A percentile compares a stretch with the other conserved stretches of the same genome.
phyloP scores from a whole-genome alignment of 2,888 invertebrate genomes.

The Rhabditophanes sp. region DNA sequence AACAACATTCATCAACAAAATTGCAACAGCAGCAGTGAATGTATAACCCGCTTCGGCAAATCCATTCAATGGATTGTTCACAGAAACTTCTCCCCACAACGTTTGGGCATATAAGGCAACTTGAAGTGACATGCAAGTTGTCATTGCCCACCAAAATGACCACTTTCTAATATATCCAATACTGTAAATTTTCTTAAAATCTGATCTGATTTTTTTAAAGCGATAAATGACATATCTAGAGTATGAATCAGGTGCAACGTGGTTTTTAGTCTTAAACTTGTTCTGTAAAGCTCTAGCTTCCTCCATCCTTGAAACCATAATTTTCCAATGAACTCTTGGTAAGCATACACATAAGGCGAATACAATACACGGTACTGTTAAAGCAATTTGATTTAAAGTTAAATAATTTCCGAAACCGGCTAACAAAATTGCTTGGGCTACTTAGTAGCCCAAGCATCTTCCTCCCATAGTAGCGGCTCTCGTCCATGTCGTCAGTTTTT shows the following conservation, averaged over 20 bases:
- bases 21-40: conserved; percentile 16
- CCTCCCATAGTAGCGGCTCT: conserved; percentile 22
- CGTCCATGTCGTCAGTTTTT: conserved; percentile 15
- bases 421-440: conserved; percentile 13
- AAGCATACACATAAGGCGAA: conserved; percentile 14
- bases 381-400: conserved; percentile 18
- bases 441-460: conserved; percentile 13
- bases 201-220: conserved; percentile 13
- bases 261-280: conserved; percentile 6
- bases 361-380: conserved; percentile 16
- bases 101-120: conserved; percentile 44
- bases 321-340: conserved; percentile 19
- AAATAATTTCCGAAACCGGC: conserved; percentile 14
- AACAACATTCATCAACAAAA: conserved; percentile 50
- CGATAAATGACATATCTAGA: conserved; percentile 12
- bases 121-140: conserved; percentile 60
- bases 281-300: conserved; percentile 13
- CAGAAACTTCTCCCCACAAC: conserved; percentile 18
- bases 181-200: conserved; percentile 22
- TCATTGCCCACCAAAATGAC: conserved; percentile 66
- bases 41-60: conserved; percentile 17
- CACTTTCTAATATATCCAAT: conserved; percentile 53
- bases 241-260: conserved; percentile 13
- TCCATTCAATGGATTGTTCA: conserved; percentile 17
- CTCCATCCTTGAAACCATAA: conserved; percentile 17